phyloP scores from a whole-genome alignment of 2,113 vertebrate species.

The Bos indicus region DNA sequence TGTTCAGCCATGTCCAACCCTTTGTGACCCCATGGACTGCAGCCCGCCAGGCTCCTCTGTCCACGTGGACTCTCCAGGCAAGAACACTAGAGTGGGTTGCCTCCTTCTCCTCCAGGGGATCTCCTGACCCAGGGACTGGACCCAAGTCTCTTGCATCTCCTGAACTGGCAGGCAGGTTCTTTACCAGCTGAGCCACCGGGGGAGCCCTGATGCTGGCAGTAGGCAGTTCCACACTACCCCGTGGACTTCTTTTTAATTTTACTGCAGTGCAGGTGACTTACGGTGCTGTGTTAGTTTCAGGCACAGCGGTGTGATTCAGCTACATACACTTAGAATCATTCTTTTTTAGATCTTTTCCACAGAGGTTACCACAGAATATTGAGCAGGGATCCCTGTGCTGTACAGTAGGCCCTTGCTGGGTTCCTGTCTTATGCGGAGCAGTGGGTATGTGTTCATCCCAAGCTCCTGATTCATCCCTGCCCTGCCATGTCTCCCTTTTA shows the following conservation, averaged over 20 bases:
- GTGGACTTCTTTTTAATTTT: too few species aligned
- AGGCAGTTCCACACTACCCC: not conserved
- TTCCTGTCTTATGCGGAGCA: not conserved
- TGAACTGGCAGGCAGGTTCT: not conserved
- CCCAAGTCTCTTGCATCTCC: not conserved
- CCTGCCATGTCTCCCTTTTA: not conserved
- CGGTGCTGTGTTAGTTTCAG: not conserved
- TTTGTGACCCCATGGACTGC: not conserved
- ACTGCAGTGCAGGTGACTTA: not conserved
- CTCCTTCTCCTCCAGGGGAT: not conserved
- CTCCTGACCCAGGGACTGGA: not conserved
- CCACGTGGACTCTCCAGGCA: not conserved
- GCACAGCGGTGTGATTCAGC: not conserved
- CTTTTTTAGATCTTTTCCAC: not conserved
- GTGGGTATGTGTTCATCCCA: not conserved
- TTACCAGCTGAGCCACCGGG: not conserved
- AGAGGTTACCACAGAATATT: not conserved
- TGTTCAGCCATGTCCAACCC: too few species aligned
- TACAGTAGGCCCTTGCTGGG: not conserved
- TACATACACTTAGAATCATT: fast-evolving
- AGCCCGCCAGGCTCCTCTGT: not conserved
- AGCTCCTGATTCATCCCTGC: not conserved
- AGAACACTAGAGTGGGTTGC: not conserved
- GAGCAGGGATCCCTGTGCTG: not conserved
- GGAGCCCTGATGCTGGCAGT: fast-evolving